Evolutionary conservation across 2,113 vertebrate species (phyloP), one percentile per base, ranked within the genome.

Genomic region (Cheirogaleus medius): DNA sequence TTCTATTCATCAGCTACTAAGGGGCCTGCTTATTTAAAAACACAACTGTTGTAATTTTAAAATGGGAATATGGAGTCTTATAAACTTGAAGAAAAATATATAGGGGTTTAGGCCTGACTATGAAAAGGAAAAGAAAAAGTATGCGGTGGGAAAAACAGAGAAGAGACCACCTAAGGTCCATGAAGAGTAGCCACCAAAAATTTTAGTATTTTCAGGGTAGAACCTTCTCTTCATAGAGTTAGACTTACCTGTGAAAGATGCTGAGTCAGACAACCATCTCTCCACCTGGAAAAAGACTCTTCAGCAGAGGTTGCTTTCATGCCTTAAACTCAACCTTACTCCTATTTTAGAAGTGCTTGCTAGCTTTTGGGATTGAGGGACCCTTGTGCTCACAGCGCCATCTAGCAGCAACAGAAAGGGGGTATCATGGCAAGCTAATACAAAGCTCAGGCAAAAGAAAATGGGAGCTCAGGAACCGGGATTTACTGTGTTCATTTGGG

Each of bases 401-500:
- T 63, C 86, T 93, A 97, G 87, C 86, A 74, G 39, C 81, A 92
- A 88, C 18, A 71, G n/a, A 21, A 58, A 39, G 20, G 20, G 23
- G 42, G 10, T 21, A 7, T 15, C 44, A 27, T 37, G 25, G n/a
- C 49, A 91, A 96, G 34, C 6, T 37, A 89, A 32, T n/a, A 15
- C 69, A 68, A 96, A 34, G 8, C n/a, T 52, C 23, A 42, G 37
- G 29, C 25, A 29, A 23, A 23, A 39, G 60, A 49, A 39, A 32
- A 64, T 18, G 17, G 34, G 66, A 18, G 66, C 17, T 37, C 5
- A 42, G 69, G 21, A 71, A 71, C 21, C 37, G 39, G 37, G 5
- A 39, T 39, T 42, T 23, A 39, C 69, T 71, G 69, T 20, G 14
- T 12, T 71, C 1, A 6, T 42, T 25, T 71, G 69, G 25, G 69